Evolutionary conservation across 2,797 vertebrate species (phyloP).

Genomic region (Tokudaia muenninki): DNA sequence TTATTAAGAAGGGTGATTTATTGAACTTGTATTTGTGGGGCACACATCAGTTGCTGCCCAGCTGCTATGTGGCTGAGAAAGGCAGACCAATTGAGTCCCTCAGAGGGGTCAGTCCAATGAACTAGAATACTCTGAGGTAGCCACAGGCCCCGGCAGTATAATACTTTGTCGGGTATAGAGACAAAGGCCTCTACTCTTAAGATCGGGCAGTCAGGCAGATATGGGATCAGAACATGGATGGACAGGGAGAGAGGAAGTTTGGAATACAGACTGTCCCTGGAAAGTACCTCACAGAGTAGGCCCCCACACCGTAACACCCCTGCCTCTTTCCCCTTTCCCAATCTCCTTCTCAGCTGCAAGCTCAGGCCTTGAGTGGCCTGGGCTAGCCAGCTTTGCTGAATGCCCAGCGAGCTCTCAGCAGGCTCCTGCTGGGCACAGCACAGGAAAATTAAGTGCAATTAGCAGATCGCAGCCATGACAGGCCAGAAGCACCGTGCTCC

Average conservation of each 20-base stretch:
- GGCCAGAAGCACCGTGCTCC: slow-evolving; percentile 11
- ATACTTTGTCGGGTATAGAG: neutral
- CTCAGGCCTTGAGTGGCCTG: neutral
- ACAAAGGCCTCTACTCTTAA: neutral
- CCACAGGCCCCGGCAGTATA: neutral
- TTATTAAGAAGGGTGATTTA: neutral
- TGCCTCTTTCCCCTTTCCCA: neutral
- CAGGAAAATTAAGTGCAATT: slow-evolving; percentile 70
- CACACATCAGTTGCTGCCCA: too few species aligned
- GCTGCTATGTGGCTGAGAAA: neutral
- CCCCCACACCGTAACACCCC: accelerated
- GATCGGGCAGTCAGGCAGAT: neutral
- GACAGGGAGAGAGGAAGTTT: neutral
- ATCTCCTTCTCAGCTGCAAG: neutral
- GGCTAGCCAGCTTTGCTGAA: neutral
- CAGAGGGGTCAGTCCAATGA: neutral
- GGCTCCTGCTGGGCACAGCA: slow-evolving; percentile 46
- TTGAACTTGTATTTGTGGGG: neutral
- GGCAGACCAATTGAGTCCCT: neutral
- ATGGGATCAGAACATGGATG: accelerated
- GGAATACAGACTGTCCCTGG: neutral
- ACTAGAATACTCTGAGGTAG: neutral
- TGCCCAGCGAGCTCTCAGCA: neutral
- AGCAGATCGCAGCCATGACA: neutral
- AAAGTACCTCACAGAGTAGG: neutral